Conservation (phyloP, 2,113 vertebrate species). For the Rhodinocichla rosea region DNA sequence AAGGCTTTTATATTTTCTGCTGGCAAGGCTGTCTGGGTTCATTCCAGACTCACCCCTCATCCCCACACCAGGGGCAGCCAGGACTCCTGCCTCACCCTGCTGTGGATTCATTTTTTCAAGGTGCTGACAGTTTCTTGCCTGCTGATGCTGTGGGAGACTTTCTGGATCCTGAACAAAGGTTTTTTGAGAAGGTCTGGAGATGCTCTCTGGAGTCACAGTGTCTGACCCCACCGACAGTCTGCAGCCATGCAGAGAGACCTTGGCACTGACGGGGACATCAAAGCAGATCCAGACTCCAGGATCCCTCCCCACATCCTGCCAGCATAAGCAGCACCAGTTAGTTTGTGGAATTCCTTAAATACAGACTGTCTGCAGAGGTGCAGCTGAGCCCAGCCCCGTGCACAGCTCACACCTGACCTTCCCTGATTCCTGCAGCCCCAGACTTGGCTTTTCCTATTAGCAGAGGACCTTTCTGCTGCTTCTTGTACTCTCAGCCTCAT, state of each 20-base stretch:
- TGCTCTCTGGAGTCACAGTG: not conserved
- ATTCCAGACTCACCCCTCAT: not conserved
- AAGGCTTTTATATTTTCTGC: not conserved
- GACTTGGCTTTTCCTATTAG: constrained; percentile 36
- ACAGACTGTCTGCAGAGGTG: not conserved
- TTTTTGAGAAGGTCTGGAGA: not conserved
- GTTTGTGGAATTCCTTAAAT: not conserved
- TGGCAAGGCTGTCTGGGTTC: not conserved
- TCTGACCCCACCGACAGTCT: not conserved
- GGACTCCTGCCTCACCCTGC: not conserved
- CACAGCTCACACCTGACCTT: constrained; percentile 29
- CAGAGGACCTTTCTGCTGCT: constrained; percentile 44
- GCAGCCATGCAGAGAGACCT: not conserved
- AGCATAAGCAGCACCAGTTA: not conserved
- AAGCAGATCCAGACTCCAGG: accelerated
- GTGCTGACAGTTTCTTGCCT: not conserved
- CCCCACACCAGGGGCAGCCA: not conserved
- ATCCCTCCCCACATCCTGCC: not conserved
- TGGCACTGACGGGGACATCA: not conserved
- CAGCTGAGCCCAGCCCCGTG: not conserved
- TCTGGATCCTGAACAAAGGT: not conserved
- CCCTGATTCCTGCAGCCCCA: not conserved
- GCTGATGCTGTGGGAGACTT: not conserved
- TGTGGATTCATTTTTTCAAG: not conserved
- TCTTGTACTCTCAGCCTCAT: constrained; percentile 60